Conservation (phyloP, 2,888 invertebrate species). For the Bibio marci region DNA sequence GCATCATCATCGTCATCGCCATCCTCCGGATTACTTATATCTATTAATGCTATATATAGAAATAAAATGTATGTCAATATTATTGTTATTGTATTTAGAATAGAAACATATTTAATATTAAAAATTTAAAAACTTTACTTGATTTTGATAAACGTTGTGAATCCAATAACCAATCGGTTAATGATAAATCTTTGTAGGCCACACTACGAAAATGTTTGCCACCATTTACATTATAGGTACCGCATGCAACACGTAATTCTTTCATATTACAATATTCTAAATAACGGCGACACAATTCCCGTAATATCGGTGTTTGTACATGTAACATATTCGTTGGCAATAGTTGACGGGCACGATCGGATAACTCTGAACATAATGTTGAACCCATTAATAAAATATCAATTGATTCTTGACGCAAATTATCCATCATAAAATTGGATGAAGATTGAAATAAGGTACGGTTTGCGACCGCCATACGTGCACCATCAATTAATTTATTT, state of each 20-base stretch:
- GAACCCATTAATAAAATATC: slow-evolving; percentile 87
- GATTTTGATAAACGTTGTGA: slow-evolving; percentile 38
- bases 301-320: slow-evolving; percentile 63
- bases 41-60: slow-evolving; percentile 27
- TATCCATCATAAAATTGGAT: slow-evolving; percentile 95
- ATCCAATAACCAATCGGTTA: slow-evolving; percentile 82
- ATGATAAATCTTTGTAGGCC: slow-evolving; percentile 74
- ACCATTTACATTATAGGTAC: slow-evolving; percentile 99
- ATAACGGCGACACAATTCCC: slow-evolving; percentile 72
- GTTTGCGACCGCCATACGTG: slow-evolving; percentile 82
- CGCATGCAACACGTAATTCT: slow-evolving; percentile 65
- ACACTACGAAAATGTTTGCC: slow-evolving; percentile 96
- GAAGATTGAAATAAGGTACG: slow-evolving; percentile 46
- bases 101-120: no score
- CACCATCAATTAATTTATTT: slow-evolving; percentile 63
- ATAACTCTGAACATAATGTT: slow-evolving; percentile 75
- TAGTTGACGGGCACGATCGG: slow-evolving; percentile 78
- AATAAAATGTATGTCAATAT: no score
- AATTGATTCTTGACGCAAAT: slow-evolving; percentile 93
- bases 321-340: slow-evolving; percentile 76
- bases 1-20: no score
- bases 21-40: slow-evolving; percentile 30
- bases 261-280: slow-evolving; percentile 57
- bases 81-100: no score
- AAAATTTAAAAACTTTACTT: no score